Conservation (phyloP, 2,113 vertebrate genomes). For the Paratilapia polleni region DNA sequence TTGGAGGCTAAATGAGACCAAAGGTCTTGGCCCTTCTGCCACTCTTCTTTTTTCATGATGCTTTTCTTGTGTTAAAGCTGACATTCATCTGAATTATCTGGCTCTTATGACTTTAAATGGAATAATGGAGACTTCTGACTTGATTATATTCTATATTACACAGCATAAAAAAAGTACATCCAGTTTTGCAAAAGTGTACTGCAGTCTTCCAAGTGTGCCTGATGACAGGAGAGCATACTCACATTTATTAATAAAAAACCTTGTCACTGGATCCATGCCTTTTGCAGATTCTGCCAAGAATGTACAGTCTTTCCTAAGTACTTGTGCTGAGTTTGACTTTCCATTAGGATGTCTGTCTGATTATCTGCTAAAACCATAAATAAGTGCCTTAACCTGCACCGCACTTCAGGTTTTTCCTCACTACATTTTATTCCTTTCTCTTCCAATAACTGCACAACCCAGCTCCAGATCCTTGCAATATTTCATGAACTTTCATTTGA, state of each 20-base stretch:
- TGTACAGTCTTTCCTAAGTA: background rate
- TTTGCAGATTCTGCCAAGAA: background rate
- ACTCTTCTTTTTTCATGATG: constrained; percentile 21
- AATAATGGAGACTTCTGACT: background rate
- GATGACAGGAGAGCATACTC: background rate
- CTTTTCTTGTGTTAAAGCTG: constrained; percentile 27
- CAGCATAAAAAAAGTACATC: background rate
- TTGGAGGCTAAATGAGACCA: constrained; percentile 75
- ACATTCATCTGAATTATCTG: constrained; percentile 30
- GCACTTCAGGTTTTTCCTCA: constrained; percentile 6
- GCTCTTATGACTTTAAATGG: background rate
- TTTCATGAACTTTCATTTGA: constrained; percentile 36
- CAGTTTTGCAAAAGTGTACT: background rate
- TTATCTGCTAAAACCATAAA: background rate
- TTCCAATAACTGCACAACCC: background rate
- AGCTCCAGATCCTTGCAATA: constrained; percentile 11
- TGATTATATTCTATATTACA: background rate
- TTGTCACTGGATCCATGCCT: background rate
- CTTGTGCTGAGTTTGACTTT: background rate
- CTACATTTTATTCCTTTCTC: background rate
- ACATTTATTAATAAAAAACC: background rate
- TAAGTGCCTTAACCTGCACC: background rate
- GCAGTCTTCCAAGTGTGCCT: background rate
- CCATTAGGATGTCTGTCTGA: background rate
- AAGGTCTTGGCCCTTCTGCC: constrained; percentile 70